Evolutionary conservation across 2,888 invertebrate genomes (phyloP).

Genomic region (Drosophila seclusa): DNA sequence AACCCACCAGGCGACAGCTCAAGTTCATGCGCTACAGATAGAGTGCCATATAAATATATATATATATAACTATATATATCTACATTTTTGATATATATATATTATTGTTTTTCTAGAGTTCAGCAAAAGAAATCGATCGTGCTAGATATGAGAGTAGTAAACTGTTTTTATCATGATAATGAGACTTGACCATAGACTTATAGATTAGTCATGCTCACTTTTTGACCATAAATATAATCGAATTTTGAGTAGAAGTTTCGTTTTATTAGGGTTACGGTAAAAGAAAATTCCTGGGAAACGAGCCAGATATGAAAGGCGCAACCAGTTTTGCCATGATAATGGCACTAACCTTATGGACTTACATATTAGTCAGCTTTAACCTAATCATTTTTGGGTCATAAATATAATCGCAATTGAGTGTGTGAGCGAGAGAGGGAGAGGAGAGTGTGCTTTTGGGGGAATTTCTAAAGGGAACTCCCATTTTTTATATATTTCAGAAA

Average conservation of each 20-base stretch:
- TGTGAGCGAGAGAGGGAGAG: neutral
- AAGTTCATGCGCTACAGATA: conserved; percentile 39
- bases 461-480: neutral
- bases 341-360: neutral
- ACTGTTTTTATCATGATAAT: conserved; percentile 49
- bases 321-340: neutral
- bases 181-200: conserved; percentile 39
- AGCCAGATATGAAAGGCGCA: neutral
- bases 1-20: conserved; percentile 26
- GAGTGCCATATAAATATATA: conserved; percentile 2
- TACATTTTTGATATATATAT: neutral
- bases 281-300: neutral
- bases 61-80: neutral
- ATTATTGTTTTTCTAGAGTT: conserved; percentile 4
- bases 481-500: neutral
- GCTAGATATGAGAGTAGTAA: conserved; percentile 45
- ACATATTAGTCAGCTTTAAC: neutral
- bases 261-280: neutral
- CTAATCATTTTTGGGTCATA: neutral
- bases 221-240: conserved; percentile 3
- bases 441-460: neutral
- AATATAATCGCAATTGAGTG: neutral
- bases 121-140: conserved; percentile 17
- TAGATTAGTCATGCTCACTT: conserved; percentile 43
- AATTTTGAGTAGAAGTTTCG: neutral